Evolutionary conservation across 2,797 vertebrate genomes (phyloP).

Genomic region (Ibycter americanus): DNA sequence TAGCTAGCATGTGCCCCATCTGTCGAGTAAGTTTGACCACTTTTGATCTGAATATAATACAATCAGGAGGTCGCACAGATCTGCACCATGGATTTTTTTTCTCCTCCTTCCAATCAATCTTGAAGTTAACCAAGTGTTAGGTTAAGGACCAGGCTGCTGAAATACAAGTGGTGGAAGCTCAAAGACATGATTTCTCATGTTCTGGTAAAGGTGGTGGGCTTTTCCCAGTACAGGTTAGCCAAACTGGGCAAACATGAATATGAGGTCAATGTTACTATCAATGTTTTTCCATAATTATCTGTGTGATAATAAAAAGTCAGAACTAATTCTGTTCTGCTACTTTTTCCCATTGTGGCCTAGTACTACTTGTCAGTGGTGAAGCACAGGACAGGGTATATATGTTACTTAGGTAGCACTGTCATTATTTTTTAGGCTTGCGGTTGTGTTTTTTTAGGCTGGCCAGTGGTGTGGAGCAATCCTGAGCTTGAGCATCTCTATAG

Average conservation of each 20-base stretch:
- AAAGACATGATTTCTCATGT: background rate
- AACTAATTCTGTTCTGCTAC: background rate
- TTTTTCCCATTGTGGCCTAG: background rate
- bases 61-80: background rate
- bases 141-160: background rate
- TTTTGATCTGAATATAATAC: background rate
- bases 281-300: background rate
- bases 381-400: background rate
- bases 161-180: background rate
- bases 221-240: background rate
- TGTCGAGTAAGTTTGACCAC: background rate
- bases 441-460: background rate
- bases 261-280: background rate
- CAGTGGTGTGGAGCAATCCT: background rate
- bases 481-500: background rate
- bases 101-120: background rate
- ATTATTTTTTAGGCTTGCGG: background rate
- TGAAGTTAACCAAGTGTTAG: background rate
- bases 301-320: background rate
- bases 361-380: background rate
- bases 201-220: background rate
- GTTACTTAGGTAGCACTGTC: background rate
- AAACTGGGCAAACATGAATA: background rate
- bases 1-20: background rate
- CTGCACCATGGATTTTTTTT: background rate